Percentiles rank a stretch among this genome's conserved stretches.
phyloP scores from a whole-genome alignment of 2,113 vertebrate genomes.

The Mungos mungo region DNA sequence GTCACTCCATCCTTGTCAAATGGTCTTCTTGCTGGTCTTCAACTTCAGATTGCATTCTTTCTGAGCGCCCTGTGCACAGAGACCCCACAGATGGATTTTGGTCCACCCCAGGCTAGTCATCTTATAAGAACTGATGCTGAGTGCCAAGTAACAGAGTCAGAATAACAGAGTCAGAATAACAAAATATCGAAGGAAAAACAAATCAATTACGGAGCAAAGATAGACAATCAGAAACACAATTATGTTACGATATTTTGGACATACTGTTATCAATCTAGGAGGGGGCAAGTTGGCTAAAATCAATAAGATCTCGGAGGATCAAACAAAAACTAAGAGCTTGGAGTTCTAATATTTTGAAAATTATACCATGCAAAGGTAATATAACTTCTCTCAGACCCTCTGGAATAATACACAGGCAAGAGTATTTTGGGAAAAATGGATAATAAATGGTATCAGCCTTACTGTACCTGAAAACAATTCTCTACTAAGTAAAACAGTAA shows the following conservation, averaged over 20 bases:
- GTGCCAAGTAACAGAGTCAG: background rate
- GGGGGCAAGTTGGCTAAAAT: background rate
- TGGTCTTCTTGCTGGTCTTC: background rate
- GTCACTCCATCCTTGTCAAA: background rate
- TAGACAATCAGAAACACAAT: background rate
- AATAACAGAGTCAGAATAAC: background rate
- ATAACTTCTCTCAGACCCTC: background rate
- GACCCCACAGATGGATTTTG: background rate
- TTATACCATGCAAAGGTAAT: background rate
- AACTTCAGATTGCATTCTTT: background rate
- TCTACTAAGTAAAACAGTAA: conserved; percentile 9
- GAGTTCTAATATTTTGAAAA: background rate
- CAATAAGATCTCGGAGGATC: background rate
- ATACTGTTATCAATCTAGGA: background rate
- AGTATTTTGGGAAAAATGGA: background rate
- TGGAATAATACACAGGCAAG: background rate
- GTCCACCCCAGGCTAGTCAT: background rate
- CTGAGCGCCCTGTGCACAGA: background rate
- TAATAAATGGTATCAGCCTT: background rate
- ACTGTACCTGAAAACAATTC: background rate
- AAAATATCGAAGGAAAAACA: background rate
- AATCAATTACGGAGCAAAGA: background rate
- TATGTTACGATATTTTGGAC: background rate
- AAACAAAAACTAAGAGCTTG: background rate
- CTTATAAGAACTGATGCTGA: background rate